These are phyloP conservation scores for Cryptoprocta ferox DNA, from an alignment of 2,797 vertebrate genomes.

Conservation along the genomic window DNA sequence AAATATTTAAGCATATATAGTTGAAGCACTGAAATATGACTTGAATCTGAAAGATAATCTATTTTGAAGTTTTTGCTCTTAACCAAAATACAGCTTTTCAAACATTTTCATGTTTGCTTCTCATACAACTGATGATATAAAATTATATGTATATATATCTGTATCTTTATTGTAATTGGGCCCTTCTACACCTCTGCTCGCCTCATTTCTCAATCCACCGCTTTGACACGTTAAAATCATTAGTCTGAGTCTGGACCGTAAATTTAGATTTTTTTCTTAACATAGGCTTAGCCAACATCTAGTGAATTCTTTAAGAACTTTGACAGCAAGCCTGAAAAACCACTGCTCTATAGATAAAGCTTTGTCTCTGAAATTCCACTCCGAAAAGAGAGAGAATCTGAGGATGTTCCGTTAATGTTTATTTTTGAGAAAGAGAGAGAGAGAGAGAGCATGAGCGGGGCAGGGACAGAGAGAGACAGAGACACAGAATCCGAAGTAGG, in stretches of 20 bases:
- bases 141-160: not conserved
- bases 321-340: not conserved
- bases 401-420: not conserved
- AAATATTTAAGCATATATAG: constrained; percentile 48
- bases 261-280: constrained; percentile 45
- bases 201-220: not conserved
- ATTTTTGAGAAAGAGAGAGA: too few relatives aligned
- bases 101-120: constrained; percentile 21
- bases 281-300: not conserved
- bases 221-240: not conserved
- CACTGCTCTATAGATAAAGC: not conserved
- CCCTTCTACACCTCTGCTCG: not conserved
- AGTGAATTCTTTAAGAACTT: constrained; percentile 46
- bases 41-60: constrained; percentile 55
- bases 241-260: not conserved
- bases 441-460: too few relatives aligned
- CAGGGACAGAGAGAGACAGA: too few relatives aligned
- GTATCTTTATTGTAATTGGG: not conserved
- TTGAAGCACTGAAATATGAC: constrained; percentile 33
- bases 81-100: constrained; percentile 2
- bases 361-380: not conserved
- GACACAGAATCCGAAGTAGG: too few relatives aligned
- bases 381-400: not conserved
- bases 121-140: not conserved
- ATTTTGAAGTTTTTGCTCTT: constrained; percentile 43